phyloP scores from a whole-genome alignment of 2,113 vertebrate genomes.

The Podarcis muralis region DNA sequence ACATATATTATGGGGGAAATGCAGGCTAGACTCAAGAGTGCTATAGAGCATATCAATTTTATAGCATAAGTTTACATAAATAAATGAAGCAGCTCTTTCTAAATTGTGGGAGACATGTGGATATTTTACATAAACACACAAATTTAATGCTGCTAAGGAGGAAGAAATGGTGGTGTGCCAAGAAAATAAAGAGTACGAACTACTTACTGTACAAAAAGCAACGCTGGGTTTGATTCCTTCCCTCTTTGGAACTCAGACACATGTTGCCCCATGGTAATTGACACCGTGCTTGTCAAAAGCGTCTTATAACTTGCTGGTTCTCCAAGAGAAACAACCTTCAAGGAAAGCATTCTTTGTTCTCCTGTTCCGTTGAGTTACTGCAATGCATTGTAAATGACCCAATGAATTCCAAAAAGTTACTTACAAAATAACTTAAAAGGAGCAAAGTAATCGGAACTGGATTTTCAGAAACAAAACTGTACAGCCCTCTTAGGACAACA shows the following conservation, averaged over 20 bases:
- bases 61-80: slow-evolving; percentile 35
- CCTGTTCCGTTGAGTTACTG: not conserved
- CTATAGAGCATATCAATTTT: slow-evolving; percentile 21
- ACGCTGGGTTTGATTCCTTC: slow-evolving; percentile 41
- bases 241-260: slow-evolving; percentile 32
- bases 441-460: not conserved
- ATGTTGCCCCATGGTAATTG: slow-evolving; percentile 32
- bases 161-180: slow-evolving; percentile 37
- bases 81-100: slow-evolving; percentile 42
- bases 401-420: slow-evolving; percentile 15
- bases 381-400: not conserved
- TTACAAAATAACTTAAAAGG: not conserved
- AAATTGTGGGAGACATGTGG: slow-evolving; percentile 43
- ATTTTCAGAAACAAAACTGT: not conserved
- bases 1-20: slow-evolving; percentile 1
- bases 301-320: slow-evolving; percentile 35
- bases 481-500: not conserved
- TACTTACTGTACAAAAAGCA: slow-evolving; percentile 16
- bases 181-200: slow-evolving; percentile 45
- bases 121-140: slow-evolving; percentile 47
- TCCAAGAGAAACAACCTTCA: slow-evolving; percentile 29
- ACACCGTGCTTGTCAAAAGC: slow-evolving; percentile 36
- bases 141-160: slow-evolving; percentile 19
- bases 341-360: slow-evolving; percentile 38
- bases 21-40: not conserved